These are phyloP conservation scores for Poecile atricapillus DNA, from an alignment of 2,113 vertebrate genomes.

Conservation along the genomic window DNA sequence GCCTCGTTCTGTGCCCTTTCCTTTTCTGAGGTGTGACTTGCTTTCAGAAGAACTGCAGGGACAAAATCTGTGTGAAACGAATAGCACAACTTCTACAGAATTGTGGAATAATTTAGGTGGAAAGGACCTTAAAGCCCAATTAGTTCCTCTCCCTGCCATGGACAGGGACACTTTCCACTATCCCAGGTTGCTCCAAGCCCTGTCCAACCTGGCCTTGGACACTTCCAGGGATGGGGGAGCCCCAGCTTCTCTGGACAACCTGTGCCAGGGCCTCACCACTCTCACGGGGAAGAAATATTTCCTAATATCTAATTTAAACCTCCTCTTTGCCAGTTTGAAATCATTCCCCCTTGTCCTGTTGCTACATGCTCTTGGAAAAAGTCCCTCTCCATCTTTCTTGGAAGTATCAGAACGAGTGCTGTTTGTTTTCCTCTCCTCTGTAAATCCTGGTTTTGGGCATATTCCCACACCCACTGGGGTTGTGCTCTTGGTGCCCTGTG, in stretches of 20 bases:
- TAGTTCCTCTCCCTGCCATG: neutral
- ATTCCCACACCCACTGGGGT: fast-evolving
- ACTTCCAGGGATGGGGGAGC: neutral
- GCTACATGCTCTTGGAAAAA: neutral
- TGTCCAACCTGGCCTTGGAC: fast-evolving
- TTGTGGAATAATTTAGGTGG: neutral
- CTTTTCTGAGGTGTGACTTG: neutral
- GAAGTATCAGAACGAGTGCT: neutral
- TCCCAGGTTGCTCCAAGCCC: neutral
- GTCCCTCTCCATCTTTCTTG: neutral
- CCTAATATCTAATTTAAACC: neutral
- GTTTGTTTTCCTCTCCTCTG: neutral
- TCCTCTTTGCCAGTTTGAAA: neutral
- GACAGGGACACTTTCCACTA: neutral
- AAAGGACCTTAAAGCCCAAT: neutral
- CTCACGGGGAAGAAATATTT: neutral
- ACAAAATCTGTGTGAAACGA: neutral
- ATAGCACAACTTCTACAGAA: neutral
- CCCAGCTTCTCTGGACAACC: neutral
- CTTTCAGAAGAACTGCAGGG: neutral
- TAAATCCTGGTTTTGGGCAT: neutral
- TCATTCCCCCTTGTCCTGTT: neutral
- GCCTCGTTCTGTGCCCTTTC: neutral
- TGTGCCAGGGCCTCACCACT: neutral
- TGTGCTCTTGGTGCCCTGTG: fast-evolving